Evolutionary conservation across 2,113 vertebrate species (phyloP), one percentile per base, ranked within the genome.

Genomic region (Bagarius yarrelli): DNA sequence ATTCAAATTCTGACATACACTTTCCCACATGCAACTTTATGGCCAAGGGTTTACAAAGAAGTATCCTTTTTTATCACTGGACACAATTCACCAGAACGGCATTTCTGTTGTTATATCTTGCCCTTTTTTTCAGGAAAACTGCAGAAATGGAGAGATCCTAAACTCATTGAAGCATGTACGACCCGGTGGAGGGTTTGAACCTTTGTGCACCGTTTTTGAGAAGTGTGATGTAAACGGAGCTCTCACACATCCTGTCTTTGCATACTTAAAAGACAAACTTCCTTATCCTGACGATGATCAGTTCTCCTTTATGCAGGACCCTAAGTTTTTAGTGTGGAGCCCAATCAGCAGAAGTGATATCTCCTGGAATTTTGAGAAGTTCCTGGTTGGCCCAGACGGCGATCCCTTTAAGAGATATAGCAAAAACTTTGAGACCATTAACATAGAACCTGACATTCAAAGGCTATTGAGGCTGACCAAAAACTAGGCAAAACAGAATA

Each of bases 341-440:
- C 98, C 98, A 0, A 89, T 99, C 84, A 89, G 86, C 76, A 94
- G 98, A 73, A 93, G 91, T 0, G 98, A 99, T 30, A 80, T 99
- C 90, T 92, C 97, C 57, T 99, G 98, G 97, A 99, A 99, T 90
- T 99, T 99, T 72, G 98, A 99, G 91, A 99, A 99, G 84, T 99
- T 99, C 90, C 92, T 99, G 56, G 92, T 99, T 11, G 97, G 95
- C 3, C 97, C 98, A 0, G 97, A 99, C 55, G 98, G 98, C 36
- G 97, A 99, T 80, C 96, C 98, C 0, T 98, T 99, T 87, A 96
- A 95, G 0, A 94, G 97, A 87, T 99, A 99, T 90, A 97, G 97
- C 90, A 95, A 93, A 84, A 95, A 86, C 23, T 94, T 92, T 85
- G 91, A 92, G 19, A 96, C 96, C 0, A 91, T 92, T 76, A 93